phyloP scores from a whole-genome alignment of 2,113 vertebrate genomes.

The Silurus glanis region DNA sequence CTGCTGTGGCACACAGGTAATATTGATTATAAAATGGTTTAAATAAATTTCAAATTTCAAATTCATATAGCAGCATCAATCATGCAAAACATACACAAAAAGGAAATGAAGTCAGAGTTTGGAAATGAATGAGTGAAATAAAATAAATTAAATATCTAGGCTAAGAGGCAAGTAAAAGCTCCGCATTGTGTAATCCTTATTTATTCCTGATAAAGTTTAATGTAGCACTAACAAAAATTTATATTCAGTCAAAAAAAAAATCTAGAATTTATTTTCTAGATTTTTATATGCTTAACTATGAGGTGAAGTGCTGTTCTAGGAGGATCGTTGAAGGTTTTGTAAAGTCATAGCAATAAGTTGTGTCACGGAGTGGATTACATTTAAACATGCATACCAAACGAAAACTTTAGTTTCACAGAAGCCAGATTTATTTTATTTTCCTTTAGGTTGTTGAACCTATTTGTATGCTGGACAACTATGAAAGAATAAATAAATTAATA shows the following conservation, averaged over 20 bases:
- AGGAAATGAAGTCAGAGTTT: neutral
- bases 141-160: no score
- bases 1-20: slow-evolving; percentile 7
- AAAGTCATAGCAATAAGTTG: neutral
- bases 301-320: neutral
- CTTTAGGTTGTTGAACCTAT: neutral
- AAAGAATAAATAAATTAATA: neutral
- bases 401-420: neutral
- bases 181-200: neutral
- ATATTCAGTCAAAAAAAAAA: neutral
- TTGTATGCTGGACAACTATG: neutral
- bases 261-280: neutral
- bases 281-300: neutral
- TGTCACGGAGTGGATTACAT: neutral
- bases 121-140: neutral
- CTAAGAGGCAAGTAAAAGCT: no score
- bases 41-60: neutral
- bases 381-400: neutral
- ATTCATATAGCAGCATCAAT: neutral
- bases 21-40: neutral
- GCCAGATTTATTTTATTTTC: neutral
- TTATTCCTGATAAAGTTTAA: neutral
- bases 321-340: neutral
- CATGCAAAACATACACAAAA: neutral
- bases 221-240: neutral